These are phyloP conservation scores for Coregonus ussuriensis DNA, from an alignment of 2,797 vertebrate genomes.

Conservation along the genomic window DNA sequence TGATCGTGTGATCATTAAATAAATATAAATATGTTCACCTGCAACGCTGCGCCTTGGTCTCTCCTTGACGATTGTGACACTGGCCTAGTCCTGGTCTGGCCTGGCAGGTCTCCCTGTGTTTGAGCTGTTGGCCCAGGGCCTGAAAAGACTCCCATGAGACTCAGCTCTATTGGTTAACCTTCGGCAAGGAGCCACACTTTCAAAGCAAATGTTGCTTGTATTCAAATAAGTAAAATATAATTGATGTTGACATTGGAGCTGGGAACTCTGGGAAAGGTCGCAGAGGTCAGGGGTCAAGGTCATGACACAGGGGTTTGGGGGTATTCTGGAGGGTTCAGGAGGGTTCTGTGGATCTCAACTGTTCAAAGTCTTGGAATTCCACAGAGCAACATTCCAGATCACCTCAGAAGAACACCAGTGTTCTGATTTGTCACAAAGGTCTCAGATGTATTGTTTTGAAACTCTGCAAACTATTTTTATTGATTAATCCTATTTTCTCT, in stretches of 20 bases:
- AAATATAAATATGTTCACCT: no score
- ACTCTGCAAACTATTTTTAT: neutral
- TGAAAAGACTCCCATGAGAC: conserved; percentile 51
- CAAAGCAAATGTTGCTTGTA: conserved; percentile 43
- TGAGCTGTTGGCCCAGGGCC: conserved; percentile 33
- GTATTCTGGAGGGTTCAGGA: conserved; percentile 38
- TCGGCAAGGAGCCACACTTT: conserved; percentile 30
- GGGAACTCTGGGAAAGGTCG: conserved; percentile 48
- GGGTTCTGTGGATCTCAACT: conserved; percentile 40
- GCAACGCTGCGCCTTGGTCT: no score
- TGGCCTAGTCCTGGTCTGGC: conserved; percentile 51
- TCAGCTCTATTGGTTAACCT: conserved; percentile 44
- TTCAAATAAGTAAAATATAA: conserved; percentile 57
- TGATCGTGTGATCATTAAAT: no score
- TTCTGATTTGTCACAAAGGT: conserved; percentile 54
- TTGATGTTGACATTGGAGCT: conserved; percentile 58
- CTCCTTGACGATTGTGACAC: no score
- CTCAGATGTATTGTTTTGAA: conserved; percentile 10
- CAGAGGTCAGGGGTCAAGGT: conserved; percentile 41
- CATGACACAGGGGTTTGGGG: conserved; percentile 53
- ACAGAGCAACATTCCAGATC: conserved; percentile 64
- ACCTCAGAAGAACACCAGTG: conserved; percentile 29
- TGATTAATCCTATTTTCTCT: conserved; percentile 15
- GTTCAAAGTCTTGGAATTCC: conserved; percentile 51
- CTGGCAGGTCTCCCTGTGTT: conserved; percentile 34